A percentile compares a stretch with the other conserved stretches of the same genome.
Evolutionary conservation across 2,797 vertebrate species (phyloP).

Genomic region (Falco biarmicus): DNA sequence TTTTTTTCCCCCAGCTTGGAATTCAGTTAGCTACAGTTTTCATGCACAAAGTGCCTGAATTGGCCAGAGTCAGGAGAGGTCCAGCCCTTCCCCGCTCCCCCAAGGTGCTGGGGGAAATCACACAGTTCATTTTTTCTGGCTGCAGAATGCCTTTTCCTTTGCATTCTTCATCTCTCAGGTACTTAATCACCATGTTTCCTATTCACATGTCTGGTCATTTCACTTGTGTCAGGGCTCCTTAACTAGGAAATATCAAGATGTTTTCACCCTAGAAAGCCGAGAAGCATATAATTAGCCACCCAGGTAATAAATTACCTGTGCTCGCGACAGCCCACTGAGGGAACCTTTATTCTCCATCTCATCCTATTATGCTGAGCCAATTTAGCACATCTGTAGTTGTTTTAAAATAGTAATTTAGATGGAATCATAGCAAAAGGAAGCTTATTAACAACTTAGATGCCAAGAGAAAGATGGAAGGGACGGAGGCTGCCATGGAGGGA

Average conservation of each 20-base stretch:
- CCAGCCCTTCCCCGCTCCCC: conserved; percentile 28
- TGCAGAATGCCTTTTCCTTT: conserved; percentile 69
- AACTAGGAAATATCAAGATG: conserved; percentile 69
- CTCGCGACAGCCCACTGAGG: conserved; percentile 62
- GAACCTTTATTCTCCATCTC: conserved; percentile 69
- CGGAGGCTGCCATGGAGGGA: background rate
- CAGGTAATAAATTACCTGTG: conserved; percentile 73
- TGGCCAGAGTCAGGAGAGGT: background rate
- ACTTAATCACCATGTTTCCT: conserved; percentile 63
- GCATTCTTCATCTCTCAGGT: conserved; percentile 67
- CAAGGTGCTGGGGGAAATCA: conserved; percentile 53
- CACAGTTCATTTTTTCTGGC: conserved; percentile 68
- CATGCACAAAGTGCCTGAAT: conserved; percentile 35
- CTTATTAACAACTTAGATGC: conserved; percentile 69
- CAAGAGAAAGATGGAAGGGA: conserved; percentile 46
- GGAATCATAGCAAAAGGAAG: conserved; percentile 57
- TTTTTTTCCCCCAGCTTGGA: background rate
- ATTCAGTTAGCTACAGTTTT: conserved; percentile 57
- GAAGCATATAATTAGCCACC: conserved; percentile 66
- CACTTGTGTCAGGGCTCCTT: conserved; percentile 61
- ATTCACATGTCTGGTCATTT: conserved; percentile 68
- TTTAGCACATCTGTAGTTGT: conserved; percentile 73
- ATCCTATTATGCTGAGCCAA: conserved; percentile 73
- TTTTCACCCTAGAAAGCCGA: conserved; percentile 69
- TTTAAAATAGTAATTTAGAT: conserved; percentile 70